These are phyloP conservation scores for Cataglyphis albicans DNA, from an alignment of 2,888 invertebrate species.

Conservation along the genomic window DNA sequence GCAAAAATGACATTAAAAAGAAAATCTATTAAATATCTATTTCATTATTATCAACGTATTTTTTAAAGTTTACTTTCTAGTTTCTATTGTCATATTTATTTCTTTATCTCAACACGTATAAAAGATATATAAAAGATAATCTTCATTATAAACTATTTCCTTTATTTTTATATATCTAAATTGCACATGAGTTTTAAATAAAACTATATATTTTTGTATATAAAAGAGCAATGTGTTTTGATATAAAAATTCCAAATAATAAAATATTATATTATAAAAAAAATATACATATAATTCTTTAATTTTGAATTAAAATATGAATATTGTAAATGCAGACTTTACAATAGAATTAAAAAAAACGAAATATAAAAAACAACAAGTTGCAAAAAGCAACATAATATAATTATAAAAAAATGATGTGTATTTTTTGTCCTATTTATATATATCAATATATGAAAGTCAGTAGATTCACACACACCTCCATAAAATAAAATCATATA, in stretches of 20 bases:
- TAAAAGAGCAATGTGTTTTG: not conserved
- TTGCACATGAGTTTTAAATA: not conserved
- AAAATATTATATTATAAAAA: not conserved
- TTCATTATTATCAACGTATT: not conserved
- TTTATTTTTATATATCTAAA: not conserved
- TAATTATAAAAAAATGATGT: not conserved
- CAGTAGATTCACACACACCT: not conserved
- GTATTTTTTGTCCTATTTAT: not conserved
- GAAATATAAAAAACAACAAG: not conserved
- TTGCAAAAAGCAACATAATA: not conserved
- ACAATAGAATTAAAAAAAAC: not conserved
- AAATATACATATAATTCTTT: not conserved
- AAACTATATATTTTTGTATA: not conserved
- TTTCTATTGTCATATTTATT: not conserved
- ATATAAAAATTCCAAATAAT: not conserved
- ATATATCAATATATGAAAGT: not conserved
- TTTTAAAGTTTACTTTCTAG: not conserved
- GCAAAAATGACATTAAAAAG: not conserved
- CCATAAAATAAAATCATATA: not conserved
- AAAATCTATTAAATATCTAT: not conserved
- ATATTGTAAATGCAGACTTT: not conserved
- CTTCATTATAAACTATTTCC: not conserved
- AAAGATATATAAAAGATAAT: no score
- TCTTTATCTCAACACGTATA: not conserved
- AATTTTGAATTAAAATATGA: not conserved